These are phyloP conservation scores for Tetheella fluctuosa DNA, from an alignment of 2,888 invertebrate genomes.

Conservation along the genomic window DNA sequence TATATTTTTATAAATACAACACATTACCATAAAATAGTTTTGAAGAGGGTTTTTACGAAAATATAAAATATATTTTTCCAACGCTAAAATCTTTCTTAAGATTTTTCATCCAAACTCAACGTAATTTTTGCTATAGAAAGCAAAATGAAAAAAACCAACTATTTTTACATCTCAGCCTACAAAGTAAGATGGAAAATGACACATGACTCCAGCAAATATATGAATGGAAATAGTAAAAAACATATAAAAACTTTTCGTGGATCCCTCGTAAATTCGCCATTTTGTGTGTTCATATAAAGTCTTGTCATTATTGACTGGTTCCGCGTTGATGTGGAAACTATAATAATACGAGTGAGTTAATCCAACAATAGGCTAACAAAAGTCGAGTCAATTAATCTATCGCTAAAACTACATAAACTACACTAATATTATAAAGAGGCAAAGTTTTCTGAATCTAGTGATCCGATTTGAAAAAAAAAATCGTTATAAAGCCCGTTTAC, in stretches of 20 bases:
- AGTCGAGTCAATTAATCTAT: too few relatives aligned
- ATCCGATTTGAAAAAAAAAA: too few relatives aligned
- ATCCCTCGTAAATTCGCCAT: conserved; percentile 37
- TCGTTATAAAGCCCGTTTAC: too few relatives aligned
- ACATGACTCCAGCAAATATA: conserved; percentile 18
- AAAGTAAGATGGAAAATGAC: conserved; percentile 20
- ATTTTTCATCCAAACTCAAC: neutral
- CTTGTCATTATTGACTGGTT: conserved; percentile 18
- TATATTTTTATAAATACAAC: neutral
- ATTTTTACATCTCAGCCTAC: neutral
- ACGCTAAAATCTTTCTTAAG: neutral
- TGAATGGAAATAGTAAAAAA: conserved; percentile 32
- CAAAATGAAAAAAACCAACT: too few relatives aligned
- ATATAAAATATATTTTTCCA: neutral
- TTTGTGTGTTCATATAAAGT: conserved; percentile 28
- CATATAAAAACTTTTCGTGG: conserved; percentile 34
- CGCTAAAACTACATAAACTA: neutral
- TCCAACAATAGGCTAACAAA: neutral
- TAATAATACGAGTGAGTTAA: neutral
- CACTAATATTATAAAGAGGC: too few relatives aligned
- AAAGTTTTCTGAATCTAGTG: too few relatives aligned
- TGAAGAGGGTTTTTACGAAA: neutral
- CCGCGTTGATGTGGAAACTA: conserved; percentile 7
- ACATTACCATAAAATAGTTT: neutral
- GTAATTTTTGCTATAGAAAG: neutral